phyloP scores from a whole-genome alignment of 2,797 vertebrate genomes.

The Phoeniculus purpureus region DNA sequence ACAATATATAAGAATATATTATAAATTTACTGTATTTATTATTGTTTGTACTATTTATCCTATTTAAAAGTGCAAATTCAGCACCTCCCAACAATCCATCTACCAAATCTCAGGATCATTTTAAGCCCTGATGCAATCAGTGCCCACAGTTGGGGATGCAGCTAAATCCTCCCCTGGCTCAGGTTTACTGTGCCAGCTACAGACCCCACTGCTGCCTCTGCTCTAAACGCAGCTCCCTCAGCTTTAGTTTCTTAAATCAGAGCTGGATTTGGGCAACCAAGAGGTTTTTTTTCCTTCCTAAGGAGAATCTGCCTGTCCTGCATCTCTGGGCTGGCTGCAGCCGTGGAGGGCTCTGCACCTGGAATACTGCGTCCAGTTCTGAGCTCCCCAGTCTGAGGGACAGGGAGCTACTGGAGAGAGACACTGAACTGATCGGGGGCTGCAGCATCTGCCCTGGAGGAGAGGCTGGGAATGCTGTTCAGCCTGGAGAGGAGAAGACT shows the following conservation, averaged over 20 bases:
- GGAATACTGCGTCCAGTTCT: no score
- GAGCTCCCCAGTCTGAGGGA: no score
- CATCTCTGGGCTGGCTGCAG: no score
- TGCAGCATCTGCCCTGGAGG: neutral
- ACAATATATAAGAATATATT: no score
- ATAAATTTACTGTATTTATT: no score
- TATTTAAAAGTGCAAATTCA: neutral
- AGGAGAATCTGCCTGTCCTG: no score
- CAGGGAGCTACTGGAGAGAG: no score
- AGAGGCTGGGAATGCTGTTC: no score
- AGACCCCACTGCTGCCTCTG: neutral
- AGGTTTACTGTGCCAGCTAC: fast-evolving
- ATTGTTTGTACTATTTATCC: no score
- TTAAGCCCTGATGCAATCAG: neutral
- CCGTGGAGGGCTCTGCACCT: no score
- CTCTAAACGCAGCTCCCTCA: neutral
- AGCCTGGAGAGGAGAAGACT: no score
- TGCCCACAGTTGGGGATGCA: neutral
- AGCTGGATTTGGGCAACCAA: neutral
- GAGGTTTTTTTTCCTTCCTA: neutral
- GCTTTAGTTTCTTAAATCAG: neutral
- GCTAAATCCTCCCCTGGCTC: neutral
- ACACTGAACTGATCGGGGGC: no score
- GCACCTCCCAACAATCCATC: neutral
- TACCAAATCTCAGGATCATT: neutral